Base-by-base conservation (phyloP, 2,888 invertebrate species). In the Torymus auratus region DNA sequence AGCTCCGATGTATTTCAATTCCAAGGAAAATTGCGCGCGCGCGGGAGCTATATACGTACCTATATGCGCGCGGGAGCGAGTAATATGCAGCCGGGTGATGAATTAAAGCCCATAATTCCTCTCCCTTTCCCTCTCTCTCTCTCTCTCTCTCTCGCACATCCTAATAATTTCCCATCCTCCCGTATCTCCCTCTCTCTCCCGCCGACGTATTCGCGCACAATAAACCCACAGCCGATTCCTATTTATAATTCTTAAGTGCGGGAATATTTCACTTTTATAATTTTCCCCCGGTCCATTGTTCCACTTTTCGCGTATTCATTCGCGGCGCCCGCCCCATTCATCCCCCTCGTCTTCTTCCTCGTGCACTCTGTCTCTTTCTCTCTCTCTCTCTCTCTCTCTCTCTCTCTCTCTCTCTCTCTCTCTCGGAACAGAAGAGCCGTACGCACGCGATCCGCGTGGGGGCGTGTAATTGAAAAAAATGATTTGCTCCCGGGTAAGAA, bases 241-340 rank as follows among this genome's bases (percentile, higher is more conserved):
- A 76, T 69, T 69, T 69, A 69, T 76, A 74, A 67, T 56, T 74
- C 67, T 58, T 65, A 74, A 74, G 67, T 67, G 58, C 58, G n/a
- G 60, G 58, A 65, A 71, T 78, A 78, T 65, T 78, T 78, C 53
- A 78, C 65, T 78, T 78, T 78, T 78, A 71, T 71, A 78, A 78
- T 78, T 71, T 65, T 17, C 52, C 50, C 12, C 13, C 11, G 56
- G 0, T 15, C 67, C 52, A 74, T 74, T 74, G 58, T 67, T 74
- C 67, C 55, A 67, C 67, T 74, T 74, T 74, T 74, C 67, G 65
- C 41, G 65, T 67, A 67, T 74, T 74, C 58, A 52, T 67, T 60
- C 41, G 41, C 41, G 5, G 5, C 65, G 14, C 41, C 28, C 68
- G 52, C 52, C 61, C 61, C 17, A 4, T 68, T 23, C 52, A 52